Evolutionary conservation across 2,797 vertebrate species (phyloP).

Genomic region (Halcyon chelicuti): DNA sequence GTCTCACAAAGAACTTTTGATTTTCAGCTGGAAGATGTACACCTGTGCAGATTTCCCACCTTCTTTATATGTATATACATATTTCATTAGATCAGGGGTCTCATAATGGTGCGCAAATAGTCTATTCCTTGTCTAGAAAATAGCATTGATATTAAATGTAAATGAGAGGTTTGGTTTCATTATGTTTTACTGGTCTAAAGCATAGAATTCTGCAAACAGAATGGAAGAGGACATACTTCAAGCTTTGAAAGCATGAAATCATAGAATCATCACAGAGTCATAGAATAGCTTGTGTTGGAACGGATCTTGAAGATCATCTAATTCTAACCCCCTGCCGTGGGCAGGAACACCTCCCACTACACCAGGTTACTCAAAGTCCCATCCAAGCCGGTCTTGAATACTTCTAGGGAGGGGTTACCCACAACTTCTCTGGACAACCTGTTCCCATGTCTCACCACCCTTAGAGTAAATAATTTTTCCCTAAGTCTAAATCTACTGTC

Average conservation of each 20-base stretch:
- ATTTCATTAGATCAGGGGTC: constrained; percentile 2
- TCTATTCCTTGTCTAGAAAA: constrained; percentile 1
- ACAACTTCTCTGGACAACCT: neutral
- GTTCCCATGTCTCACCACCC: neutral
- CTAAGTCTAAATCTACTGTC: neutral
- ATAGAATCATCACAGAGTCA: neutral
- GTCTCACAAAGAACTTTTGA: neutral
- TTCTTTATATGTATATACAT: neutral
- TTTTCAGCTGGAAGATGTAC: neutral
- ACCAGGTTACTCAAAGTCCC: neutral
- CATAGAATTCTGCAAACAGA: constrained; percentile 11
- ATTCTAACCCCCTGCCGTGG: neutral
- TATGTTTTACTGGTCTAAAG: neutral
- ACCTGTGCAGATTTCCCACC: constrained; percentile 10
- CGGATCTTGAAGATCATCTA: neutral
- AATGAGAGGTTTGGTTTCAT: constrained; percentile 40
- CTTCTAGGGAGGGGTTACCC: neutral
- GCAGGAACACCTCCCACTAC: neutral
- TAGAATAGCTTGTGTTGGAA: neutral
- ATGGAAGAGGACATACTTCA: neutral
- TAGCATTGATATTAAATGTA: constrained; percentile 30
- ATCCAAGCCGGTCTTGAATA: neutral
- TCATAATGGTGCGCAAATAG: constrained; percentile 46
- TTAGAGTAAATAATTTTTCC: neutral
- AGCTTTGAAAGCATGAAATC: constrained; percentile 13